phyloP scores from a whole-genome alignment of 2,797 vertebrate species.

The Muraenolepis orangiensis region DNA sequence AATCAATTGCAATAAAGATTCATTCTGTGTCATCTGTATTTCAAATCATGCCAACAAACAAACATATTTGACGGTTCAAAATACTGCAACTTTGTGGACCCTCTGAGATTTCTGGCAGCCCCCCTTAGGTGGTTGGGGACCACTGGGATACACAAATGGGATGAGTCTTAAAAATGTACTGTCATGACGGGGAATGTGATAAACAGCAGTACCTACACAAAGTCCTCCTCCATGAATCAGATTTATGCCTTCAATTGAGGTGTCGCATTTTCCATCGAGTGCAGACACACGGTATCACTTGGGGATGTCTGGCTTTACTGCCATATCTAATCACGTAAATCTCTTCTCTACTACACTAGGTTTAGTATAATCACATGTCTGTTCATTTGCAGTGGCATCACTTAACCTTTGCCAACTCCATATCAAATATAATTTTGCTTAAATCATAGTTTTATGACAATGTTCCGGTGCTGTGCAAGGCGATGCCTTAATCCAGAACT shows the following conservation, averaged over 20 bases:
- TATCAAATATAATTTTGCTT: constrained; percentile 36
- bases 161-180: no score
- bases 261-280: constrained; percentile 36
- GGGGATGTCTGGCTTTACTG: constrained; percentile 29
- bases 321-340: constrained; percentile 51
- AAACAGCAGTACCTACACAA: no score
- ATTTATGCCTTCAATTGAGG: constrained; percentile 36
- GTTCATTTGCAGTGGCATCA: constrained; percentile 12
- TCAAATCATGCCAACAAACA: no score
- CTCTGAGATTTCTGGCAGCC: no score
- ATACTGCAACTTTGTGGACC: no score
- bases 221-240: no score
- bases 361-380: constrained; percentile 30
- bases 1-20: no score
- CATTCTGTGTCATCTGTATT: no score
- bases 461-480: constrained; percentile 15
- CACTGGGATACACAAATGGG: no score
- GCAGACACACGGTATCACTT: constrained; percentile 41
- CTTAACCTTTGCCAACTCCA: constrained; percentile 38
- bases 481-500: constrained; percentile 19
- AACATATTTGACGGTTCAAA: no score
- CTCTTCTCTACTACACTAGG: constrained; percentile 23
- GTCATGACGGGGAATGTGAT: no score
- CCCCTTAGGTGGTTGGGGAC: no score
- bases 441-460: background rate